Base-by-base conservation (phyloP, 2,113 vertebrate genomes). In the Cynoglossus semilaevis region DNA sequence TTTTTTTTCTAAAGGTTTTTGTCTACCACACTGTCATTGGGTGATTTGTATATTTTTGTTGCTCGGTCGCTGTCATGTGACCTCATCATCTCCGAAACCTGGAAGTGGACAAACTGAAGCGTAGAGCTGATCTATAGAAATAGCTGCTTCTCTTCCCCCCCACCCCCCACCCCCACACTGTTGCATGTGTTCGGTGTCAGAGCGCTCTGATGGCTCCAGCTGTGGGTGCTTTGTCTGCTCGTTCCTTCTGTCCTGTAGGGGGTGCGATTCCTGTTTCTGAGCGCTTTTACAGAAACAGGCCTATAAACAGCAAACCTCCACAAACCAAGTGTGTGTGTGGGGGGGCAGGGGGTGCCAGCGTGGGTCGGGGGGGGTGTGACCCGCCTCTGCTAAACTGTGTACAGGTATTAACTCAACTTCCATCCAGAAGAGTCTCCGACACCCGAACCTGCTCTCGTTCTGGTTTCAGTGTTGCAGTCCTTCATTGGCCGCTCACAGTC, bases 391-490 rank as follows among this genome's bases (percentile, higher is more conserved):
- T 46, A 53, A 63, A 70, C 43, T 47, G 19, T 40, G 19, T 40
- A 62, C 19, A 14, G 54, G 53, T 42, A 63, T 37, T 8, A 40
- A 58, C 40, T n/a, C 12, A 43, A 74, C 71, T 84, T 81, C 57
- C 61, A 72, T 29, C 10, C 22, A 2, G 35, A 64, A 44, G 55
- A 42, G 70, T 69, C 63, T 36, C 38, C 37, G 37, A 70, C 58
- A 70, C 73, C 67, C 56, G 71, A 64, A 64, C 51, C 45, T 19
- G 66, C 63, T 73, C 66, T 13, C 41, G 67, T 77, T 49, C 42
- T 57, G 68, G 63, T 72, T 80, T 74, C 47, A 51, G 70, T 76
- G 71, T 79, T 74, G 72, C 62, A 53, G 59, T 70, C 61, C 63
- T 63, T 80, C 69, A 76, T 70, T 63, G 79, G 78, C 50, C 72